Evolutionary conservation across 2,888 invertebrate species (phyloP).

Genomic region (Chaitophorus viminalis): DNA sequence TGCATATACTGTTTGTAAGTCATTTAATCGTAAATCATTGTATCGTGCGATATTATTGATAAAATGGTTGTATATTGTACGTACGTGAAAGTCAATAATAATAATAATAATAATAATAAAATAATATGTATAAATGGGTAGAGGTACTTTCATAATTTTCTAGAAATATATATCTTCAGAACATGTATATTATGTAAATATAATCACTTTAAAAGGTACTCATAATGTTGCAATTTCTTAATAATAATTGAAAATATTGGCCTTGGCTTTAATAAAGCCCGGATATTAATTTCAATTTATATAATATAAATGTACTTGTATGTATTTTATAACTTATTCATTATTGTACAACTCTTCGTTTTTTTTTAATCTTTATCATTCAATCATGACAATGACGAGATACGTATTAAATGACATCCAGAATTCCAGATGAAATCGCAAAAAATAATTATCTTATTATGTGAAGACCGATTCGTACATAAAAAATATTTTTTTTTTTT

Average conservation of each 20-base stretch:
- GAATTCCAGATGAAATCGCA: conserved; percentile 46
- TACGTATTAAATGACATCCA: conserved; percentile 30
- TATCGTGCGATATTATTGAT: conserved; percentile 32
- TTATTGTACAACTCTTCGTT: no score
- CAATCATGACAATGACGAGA: not conserved
- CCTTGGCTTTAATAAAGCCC: no score
- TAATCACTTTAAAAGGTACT: no score
- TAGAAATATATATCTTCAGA: no score
- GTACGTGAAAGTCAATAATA: conserved; percentile 45
- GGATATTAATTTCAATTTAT: no score
- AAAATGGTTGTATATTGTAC: conserved; percentile 40
- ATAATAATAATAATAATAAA: not conserved
- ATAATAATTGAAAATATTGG: no score
- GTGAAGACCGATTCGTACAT: not conserved
- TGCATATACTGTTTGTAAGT: not conserved
- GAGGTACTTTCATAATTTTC: no score
- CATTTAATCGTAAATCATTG: conserved; percentile 38
- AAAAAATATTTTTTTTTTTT: not conserved
- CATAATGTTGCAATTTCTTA: no score
- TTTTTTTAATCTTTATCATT: no score
- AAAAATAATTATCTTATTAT: conserved; percentile 29
- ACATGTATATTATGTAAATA: no score
- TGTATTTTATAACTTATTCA: no score
- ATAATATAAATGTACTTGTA: no score
- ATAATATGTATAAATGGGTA: not conserved